These are phyloP conservation scores for Hippocampus barbouri DNA, from an alignment of 2,113 vertebrate genomes.

Conservation along the genomic window DNA sequence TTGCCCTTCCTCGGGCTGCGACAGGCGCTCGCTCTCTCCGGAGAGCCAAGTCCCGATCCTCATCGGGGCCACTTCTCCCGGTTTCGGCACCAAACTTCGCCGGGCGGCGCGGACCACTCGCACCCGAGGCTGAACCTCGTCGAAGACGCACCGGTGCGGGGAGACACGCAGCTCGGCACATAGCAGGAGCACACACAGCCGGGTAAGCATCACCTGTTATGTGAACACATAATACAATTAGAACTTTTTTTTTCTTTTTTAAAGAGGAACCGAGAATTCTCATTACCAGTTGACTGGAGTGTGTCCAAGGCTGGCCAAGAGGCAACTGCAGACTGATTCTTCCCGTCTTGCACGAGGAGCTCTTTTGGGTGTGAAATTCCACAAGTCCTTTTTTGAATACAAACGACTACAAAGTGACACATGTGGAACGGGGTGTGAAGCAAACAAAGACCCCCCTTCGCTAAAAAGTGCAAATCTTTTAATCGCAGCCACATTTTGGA, in stretches of 20 bases:
- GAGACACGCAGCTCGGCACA: slow-evolving; percentile 23
- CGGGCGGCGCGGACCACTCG: slow-evolving; percentile 41
- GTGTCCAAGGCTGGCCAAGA: background rate
- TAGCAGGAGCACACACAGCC: slow-evolving; percentile 28
- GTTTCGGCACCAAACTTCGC: background rate
- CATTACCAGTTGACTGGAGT: background rate
- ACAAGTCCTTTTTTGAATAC: slow-evolving; percentile 42
- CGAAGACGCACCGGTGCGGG: slow-evolving; percentile 66
- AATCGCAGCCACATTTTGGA: slow-evolving; percentile 71
- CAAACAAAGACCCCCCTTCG: background rate
- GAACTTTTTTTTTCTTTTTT: no score
- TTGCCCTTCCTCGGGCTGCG: slow-evolving; percentile 45
- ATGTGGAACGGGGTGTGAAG: slow-evolving; percentile 1
- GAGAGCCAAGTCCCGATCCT: slow-evolving; percentile 68
- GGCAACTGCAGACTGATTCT: background rate
- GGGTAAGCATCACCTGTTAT: slow-evolving; percentile 18
- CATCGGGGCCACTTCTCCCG: slow-evolving; percentile 31
- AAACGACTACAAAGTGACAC: slow-evolving; percentile 41
- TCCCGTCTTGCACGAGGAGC: background rate
- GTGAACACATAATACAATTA: background rate
- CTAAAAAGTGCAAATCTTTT: slow-evolving; percentile 79
- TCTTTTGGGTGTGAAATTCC: background rate
- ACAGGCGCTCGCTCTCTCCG: slow-evolving; percentile 44
- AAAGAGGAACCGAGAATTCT: background rate
- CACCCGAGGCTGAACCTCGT: slow-evolving; percentile 62